A percentile compares a stretch with the other conserved stretches of the same genome.
Conservation (phyloP, 2,888 invertebrate species). For the Diogma glabrata region DNA sequence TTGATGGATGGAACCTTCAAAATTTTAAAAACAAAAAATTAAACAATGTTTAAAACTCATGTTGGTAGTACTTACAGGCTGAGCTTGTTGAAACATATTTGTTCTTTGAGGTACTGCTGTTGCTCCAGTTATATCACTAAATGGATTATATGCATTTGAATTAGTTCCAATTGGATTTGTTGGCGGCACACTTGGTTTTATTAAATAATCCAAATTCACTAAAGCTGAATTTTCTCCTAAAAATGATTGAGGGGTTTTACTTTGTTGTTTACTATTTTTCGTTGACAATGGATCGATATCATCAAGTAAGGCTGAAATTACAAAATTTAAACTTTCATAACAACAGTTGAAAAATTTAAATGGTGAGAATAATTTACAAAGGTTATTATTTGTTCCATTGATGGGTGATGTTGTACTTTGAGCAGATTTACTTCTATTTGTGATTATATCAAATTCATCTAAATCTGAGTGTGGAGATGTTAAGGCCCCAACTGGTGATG, state of each 20-base stretch:
- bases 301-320: constrained; percentile 29
- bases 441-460: constrained; percentile 79
- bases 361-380: constrained; percentile 23
- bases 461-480: constrained; percentile 52
- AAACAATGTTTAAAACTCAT: neutral
- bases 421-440: constrained; percentile 53
- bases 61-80: constrained; percentile 31
- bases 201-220: constrained; percentile 95
- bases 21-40: neutral
- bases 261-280: constrained; percentile 26
- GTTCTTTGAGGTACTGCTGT: constrained; percentile 32
- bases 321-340: constrained; percentile 8
- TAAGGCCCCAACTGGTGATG: constrained; percentile 23
- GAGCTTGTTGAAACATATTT: constrained; percentile 48
- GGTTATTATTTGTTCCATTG: constrained; percentile 33
- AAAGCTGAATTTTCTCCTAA: constrained; percentile 93
- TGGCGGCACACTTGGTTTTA: constrained; percentile 43
- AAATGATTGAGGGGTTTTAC: constrained; percentile 89
- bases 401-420: constrained; percentile 23
- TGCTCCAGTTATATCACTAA: constrained; percentile 28
- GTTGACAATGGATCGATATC: constrained; percentile 35
- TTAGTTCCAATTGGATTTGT: constrained; percentile 20
- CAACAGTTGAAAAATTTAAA: neutral
- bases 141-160: constrained; percentile 35
- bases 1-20: constrained; percentile 38